Evolutionary conservation across 2,888 invertebrate species (phyloP).

Genomic region (Baccha elongata): DNA sequence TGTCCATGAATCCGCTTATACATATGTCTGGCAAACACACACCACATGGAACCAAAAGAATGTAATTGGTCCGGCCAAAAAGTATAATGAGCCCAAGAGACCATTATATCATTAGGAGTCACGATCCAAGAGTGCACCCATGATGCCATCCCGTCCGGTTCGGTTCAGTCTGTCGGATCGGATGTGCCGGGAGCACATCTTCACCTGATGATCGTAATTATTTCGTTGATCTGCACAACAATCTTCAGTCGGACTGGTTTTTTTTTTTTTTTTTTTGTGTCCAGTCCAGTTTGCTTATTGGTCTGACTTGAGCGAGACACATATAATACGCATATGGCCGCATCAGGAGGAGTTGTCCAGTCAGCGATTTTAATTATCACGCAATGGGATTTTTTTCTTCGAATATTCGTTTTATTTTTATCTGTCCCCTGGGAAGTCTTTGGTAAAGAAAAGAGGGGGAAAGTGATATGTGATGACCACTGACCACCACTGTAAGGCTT

Average conservation of each 20-base stretch:
- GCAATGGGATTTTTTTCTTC: slow-evolving; percentile 54
- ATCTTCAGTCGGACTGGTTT: slow-evolving; percentile 34
- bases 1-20: slow-evolving; percentile 34
- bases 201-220: slow-evolving; percentile 71
- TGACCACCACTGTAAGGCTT: slow-evolving; percentile 70
- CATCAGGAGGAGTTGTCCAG: slow-evolving; percentile 61
- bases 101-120: slow-evolving; percentile 73
- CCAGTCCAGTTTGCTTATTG: slow-evolving; percentile 54
- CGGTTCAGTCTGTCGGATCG: slow-evolving; percentile 9
- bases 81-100: slow-evolving; percentile 54
- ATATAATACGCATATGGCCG: slow-evolving; percentile 66
- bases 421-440: slow-evolving; percentile 7
- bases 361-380: slow-evolving; percentile 72
- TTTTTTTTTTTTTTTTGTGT: not conserved
- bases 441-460: slow-evolving; percentile 5
- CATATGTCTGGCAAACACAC: slow-evolving; percentile 20
- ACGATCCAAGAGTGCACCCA: slow-evolving; percentile 69
- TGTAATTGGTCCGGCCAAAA: slow-evolving; percentile 65
- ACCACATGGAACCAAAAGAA: slow-evolving; percentile 13
- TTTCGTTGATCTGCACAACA: slow-evolving; percentile 58
- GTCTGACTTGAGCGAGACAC: slow-evolving; percentile 44
- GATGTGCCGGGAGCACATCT: slow-evolving; percentile 64
- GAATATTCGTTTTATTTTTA: slow-evolving; percentile 4
- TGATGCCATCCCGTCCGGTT: slow-evolving; percentile 48
- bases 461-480: too few relatives aligned